A percentile compares a stretch with the other conserved stretches of the same genome.
phyloP scores from a whole-genome alignment of 2,113 vertebrate species.

The Menura novaehollandiae region DNA sequence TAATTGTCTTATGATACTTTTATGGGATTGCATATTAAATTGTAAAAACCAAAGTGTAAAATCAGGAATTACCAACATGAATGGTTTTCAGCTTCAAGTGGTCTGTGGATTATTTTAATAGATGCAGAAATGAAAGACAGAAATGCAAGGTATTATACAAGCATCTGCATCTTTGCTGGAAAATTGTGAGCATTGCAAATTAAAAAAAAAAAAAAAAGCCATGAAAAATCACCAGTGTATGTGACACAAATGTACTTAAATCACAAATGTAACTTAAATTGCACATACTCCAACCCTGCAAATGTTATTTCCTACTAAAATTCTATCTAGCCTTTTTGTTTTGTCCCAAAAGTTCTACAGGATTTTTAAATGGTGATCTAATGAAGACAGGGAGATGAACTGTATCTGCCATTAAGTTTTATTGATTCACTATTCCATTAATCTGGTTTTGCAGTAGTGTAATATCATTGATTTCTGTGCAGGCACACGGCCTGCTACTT shows the following conservation, averaged over 20 bases:
- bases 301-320: background rate
- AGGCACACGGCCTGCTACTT: background rate
- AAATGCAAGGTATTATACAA: background rate
- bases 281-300: background rate
- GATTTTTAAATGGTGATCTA: background rate
- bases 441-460: background rate
- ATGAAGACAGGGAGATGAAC: background rate
- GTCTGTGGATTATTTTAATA: background rate
- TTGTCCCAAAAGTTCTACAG: background rate
- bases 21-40: background rate
- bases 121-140: background rate
- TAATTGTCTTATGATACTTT: background rate
- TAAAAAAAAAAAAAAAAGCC: background rate
- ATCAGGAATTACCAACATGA: background rate
- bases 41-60: background rate
- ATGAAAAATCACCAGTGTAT: background rate
- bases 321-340: background rate
- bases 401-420: background rate
- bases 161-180: background rate
- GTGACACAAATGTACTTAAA: background rate
- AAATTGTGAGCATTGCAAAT: background rate
- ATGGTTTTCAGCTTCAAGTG: background rate
- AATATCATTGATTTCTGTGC: conserved; percentile 7
- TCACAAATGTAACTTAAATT: background rate
- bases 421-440: background rate